These are phyloP conservation scores for Alviniconcha marisindica DNA, from an alignment of 1,140 invertebrate species.

Conservation along the genomic window DNA sequence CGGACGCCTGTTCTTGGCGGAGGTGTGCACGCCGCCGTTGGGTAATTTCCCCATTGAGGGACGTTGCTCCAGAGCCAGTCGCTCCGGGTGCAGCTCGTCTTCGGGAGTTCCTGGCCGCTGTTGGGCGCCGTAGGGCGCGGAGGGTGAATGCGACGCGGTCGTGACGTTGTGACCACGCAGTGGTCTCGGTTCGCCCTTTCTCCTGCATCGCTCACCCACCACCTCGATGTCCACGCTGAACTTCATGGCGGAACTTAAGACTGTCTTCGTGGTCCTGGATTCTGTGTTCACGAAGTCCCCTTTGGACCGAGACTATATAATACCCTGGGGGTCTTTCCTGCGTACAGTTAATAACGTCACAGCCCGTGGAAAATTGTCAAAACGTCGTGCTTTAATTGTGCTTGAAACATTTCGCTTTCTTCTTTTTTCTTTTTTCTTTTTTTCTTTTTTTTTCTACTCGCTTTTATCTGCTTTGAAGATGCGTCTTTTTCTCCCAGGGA, in stretches of 20 bases:
- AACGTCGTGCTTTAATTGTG: background rate
- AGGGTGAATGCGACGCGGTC: background rate
- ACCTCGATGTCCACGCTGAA: constrained; percentile 5
- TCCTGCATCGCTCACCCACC: constrained; percentile 3
- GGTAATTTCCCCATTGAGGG: background rate
- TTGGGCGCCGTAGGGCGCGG: background rate
- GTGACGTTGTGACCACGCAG: background rate
- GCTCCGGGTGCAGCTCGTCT: too few species aligned
- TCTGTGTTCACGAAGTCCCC: background rate
- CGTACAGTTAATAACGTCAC: background rate
- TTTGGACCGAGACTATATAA: background rate
- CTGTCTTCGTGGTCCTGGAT: background rate
- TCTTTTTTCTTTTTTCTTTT: background rate
- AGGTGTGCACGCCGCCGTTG: background rate
- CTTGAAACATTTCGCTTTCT: background rate
- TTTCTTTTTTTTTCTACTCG: too few species aligned
- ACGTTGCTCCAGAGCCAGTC: background rate
- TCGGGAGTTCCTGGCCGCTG: background rate
- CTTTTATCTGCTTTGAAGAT: too few species aligned
- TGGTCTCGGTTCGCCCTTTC: background rate
- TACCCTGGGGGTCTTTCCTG: background rate
- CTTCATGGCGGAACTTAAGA: background rate
- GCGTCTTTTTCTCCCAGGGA: too few species aligned
- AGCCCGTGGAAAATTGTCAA: background rate
- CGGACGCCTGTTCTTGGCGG: background rate